Percentiles rank a stretch among this genome's conserved stretches.
phyloP scores from a whole-genome alignment of 2,113 vertebrate genomes.

The Suricata suricatta region DNA sequence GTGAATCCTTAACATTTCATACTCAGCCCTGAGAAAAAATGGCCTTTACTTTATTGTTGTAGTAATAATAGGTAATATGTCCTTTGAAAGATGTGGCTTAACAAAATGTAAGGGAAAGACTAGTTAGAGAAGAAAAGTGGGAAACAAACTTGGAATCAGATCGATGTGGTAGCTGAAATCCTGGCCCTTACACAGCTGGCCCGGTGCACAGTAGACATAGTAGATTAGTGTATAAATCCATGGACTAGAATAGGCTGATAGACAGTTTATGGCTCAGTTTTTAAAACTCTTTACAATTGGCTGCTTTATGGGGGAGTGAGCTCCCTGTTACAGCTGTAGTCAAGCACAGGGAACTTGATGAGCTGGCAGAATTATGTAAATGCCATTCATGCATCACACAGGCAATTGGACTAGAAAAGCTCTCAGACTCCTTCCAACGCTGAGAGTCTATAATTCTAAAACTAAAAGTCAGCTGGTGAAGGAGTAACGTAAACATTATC shows the following conservation, averaged over 20 bases:
- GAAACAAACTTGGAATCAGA: neutral
- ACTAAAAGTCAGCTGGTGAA: neutral
- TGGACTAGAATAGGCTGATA: neutral
- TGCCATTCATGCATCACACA: neutral
- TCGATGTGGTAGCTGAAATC: neutral
- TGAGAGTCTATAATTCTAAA: neutral
- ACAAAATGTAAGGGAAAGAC: neutral
- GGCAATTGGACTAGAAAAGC: neutral
- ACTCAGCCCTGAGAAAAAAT: neutral
- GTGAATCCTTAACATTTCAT: neutral
- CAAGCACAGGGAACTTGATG: neutral
- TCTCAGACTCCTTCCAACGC: neutral
- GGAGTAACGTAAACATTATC: neutral
- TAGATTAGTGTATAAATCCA: neutral
- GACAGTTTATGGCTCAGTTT: neutral
- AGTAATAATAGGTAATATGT: neutral
- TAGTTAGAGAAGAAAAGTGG: neutral
- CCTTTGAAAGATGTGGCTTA: conserved; percentile 18
- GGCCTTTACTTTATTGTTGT: neutral
- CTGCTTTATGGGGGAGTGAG: neutral
- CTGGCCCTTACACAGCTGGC: neutral
- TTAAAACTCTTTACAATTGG: neutral
- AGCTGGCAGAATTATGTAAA: neutral
- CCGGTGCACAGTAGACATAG: neutral
- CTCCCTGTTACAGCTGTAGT: neutral